A percentile compares a stretch with the other conserved stretches of the same genome.
phyloP scores from a whole-genome alignment of 2,888 invertebrate genomes.

The Dynastes tityus region DNA sequence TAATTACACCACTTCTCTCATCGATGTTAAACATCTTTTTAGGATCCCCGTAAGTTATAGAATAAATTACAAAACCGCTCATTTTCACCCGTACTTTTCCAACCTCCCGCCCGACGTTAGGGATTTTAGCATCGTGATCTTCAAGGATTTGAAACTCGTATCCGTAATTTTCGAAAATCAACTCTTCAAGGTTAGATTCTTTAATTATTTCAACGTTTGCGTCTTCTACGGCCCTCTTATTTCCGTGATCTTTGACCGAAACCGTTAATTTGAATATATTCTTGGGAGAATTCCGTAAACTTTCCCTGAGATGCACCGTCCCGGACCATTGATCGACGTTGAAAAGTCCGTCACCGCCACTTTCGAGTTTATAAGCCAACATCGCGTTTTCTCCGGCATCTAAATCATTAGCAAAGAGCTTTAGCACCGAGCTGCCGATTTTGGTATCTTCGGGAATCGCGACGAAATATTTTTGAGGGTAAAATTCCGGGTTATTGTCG shows the following conservation, averaged over 20 bases:
- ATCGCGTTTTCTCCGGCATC: slow-evolving; percentile 93
- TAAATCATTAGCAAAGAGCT: slow-evolving; percentile 86
- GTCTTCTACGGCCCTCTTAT: slow-evolving; percentile 80
- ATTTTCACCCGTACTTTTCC: slow-evolving; percentile 80
- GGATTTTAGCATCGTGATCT: slow-evolving; percentile 79
- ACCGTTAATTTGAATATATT: slow-evolving; percentile 82
- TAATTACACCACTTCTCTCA: slow-evolving; percentile 84
- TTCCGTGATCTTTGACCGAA: slow-evolving; percentile 88
- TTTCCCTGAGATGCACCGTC: slow-evolving; percentile 79
- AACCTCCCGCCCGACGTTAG: slow-evolving; percentile 80
- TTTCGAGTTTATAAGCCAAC: slow-evolving; percentile 84
- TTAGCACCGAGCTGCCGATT: slow-evolving; percentile 78
- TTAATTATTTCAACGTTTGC: slow-evolving; percentile 88
- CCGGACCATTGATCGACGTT: slow-evolving; percentile 86
- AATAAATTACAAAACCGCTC: slow-evolving; percentile 76
- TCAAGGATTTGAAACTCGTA: slow-evolving; percentile 90
- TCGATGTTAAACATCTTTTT: slow-evolving; percentile 86
- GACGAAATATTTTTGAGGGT: slow-evolving; percentile 90
- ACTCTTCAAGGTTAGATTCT: slow-evolving; percentile 79
- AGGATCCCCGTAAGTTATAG: slow-evolving; percentile 87
- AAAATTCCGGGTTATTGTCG: slow-evolving; percentile 94
- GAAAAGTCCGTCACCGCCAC: slow-evolving; percentile 86
- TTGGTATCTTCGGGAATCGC: slow-evolving; percentile 80
- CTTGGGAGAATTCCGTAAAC: slow-evolving; percentile 77
- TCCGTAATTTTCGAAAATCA: slow-evolving; percentile 84